Base-by-base conservation (phyloP, 2,113 vertebrate genomes). In the Passerina amoena region DNA sequence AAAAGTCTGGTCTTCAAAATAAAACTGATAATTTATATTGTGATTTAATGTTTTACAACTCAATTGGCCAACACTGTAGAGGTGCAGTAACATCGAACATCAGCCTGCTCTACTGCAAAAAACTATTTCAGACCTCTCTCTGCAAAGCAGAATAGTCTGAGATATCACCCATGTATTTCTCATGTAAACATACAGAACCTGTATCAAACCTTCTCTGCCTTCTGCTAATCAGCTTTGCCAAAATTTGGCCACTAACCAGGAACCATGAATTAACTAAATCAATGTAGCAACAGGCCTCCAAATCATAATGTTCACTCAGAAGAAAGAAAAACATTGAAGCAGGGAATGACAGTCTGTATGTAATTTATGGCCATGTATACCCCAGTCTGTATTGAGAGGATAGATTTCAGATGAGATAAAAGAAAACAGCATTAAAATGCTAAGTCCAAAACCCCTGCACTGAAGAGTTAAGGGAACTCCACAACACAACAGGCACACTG, bases 271-370 rank as follows among this genome's bases (percentile, higher is more conserved):
- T 65, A 69, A 11, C 13, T 40, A 40, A 57, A 8, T 57, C 5
- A 2, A 25, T 11, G 82, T 0, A 47, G 28, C 45, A 76, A 81
- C 12, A 80, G 45, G 15, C 15, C 18, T 80, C 44, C 9, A 12
- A 2, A 2, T 37, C 57, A 25, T 12, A 7, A 48, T 4, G 4
- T 3, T 57, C 40, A 65, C 22, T 48, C 35, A 5, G 18, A 48
- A 7, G 61, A 12, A 65, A 33, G 27, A 47, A n/a, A 86, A 35
- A 14, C 57, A 23, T 19, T 33, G 47, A 70, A 61, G 35, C 23
- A 59, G 9, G 6, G 51, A 82, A 47, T 9, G 2, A 79, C 0
- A 80, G 19, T 15, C 6, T 33, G n/a, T 7, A 0, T 8, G 18
- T 12, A 66, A 48, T 35, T 77, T 83, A 35, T 13, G 37, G 27